Base-by-base conservation (phyloP, 2,888 invertebrate species). In the Gonocerus acuteangulatus region DNA sequence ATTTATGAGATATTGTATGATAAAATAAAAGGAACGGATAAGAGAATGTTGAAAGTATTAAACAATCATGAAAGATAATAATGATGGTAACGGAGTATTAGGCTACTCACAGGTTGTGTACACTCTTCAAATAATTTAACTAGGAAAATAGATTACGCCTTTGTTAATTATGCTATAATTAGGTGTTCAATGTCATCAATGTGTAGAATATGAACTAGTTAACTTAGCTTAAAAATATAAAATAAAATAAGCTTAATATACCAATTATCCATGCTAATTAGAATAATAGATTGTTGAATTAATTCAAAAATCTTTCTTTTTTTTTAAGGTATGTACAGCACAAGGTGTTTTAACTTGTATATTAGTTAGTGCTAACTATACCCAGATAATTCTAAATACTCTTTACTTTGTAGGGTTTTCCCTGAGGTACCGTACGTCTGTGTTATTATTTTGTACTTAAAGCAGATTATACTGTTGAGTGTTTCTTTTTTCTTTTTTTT, bases 401-500 rank as follows among this genome's bases (percentile, higher is more conserved):
- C 47, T 22, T 47, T 45, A 44, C 34, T 42, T 36, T 42, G 34
- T 57, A 57, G 57, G 27, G 34, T 16, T 57, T 44, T 45, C 2
- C 47, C 27, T 44, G 45, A 44, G 47, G 42, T 54, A 54, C 54
- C 54, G 39, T 44, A 39, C 21, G 57, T 47, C 57, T 57, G 57
- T 57, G 57, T 57, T 52, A 61, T 61, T 61, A 52, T 61, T 61
- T 52, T 61, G 51, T 61, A 47, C 61, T 52, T 45, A 61, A 51
- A 19, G 15, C 34, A 2, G 34, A 19, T 19, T 39, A 44, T 45
- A 45, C 32, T 11, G 45, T 27, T 47, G 47, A 47, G 16, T 47
- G 47, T 18, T 47, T 21, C 13, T 27, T 27, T 27, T 27, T 27
- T 27, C 4, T 27, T n/a, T n/a, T n/a, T n/a, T n/a, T n/a, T n/a